Base-by-base conservation (phyloP, 2,888 invertebrate species). In the Melipona bicolor region DNA sequence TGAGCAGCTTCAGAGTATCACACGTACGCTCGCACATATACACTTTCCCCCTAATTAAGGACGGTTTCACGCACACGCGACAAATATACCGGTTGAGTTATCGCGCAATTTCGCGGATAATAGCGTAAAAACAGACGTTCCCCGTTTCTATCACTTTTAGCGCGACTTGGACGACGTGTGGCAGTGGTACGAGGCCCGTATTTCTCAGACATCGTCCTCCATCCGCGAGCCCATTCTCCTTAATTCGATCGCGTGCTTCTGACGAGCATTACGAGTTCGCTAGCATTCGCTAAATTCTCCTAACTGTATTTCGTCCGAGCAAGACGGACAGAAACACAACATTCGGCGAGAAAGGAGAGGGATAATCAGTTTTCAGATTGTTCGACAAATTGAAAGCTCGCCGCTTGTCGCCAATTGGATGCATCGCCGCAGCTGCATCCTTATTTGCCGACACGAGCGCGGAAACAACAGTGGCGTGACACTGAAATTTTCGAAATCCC, bases 191-290 rank as follows among this genome's bases (percentile, higher is more conserved):
- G 73, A 80, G 77, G 32, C 67, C 27, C 73, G 84, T 68, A 80
- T 85, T 84, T 84, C 84, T 85, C 85, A 80, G 85, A 72, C 85
- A 75, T 74, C 70, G 77, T 73, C 52, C 65, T 50, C 50, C 79
- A 65, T n/a, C 69, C 36, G 32, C 50, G 2, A 54, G 52, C 15
- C 84, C 56, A 69, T 80, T 75, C 77, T 80, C 77, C 84, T 84
- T 85, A 81, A 84, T 78, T 75, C 80, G 64, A 80, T 85, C 84
- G 84, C 50, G 72, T 75, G 81, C 50, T 27, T 19, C 62, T 76
- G 84, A 85, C 79, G 79, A 74, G 74, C 83, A 77, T 83, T 76
- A 81, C 84, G 81, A 71, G 81, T 81, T 77, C 56, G 13, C 32
- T 19, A 61, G 59, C 77, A 64, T 56, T 68, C 59, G 49, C 43